phyloP scores from a whole-genome alignment of 2,113 vertebrate genomes.

The Stigmatopora nigra region DNA sequence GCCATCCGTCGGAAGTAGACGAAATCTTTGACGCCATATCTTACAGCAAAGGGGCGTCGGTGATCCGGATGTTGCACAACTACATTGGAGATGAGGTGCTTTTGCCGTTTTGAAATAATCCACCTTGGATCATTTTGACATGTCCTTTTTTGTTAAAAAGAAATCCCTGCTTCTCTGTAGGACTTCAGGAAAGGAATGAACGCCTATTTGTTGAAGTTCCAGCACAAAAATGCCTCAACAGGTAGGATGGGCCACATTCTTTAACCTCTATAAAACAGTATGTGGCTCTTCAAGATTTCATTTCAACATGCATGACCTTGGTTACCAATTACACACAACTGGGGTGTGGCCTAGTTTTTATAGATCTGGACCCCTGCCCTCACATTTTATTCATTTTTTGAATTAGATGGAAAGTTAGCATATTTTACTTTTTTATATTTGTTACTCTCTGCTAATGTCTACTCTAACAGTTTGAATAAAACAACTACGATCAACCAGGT shows the following conservation, averaged over 20 bases:
- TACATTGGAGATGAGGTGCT: conserved; percentile 93
- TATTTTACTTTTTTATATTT: too few relatives aligned
- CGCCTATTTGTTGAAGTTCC: conserved; percentile 89
- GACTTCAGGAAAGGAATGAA: conserved; percentile 99
- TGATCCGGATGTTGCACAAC: conserved; percentile 96
- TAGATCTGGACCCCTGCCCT: too few relatives aligned
- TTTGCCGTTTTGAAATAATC: not conserved
- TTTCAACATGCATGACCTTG: too few relatives aligned
- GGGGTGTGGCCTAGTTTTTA: too few relatives aligned
- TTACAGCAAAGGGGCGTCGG: conserved; percentile 98
- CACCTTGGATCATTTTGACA: not conserved
- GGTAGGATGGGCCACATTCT: conserved; percentile 59
- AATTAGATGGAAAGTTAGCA: too few relatives aligned
- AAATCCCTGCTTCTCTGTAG: conserved; percentile 58
- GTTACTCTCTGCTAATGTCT: too few relatives aligned
- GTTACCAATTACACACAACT: too few relatives aligned
- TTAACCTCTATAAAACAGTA: too few relatives aligned
- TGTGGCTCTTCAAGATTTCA: too few relatives aligned
- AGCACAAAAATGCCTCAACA: conserved; percentile 95
- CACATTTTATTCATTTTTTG: too few relatives aligned
- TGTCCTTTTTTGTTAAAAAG: not conserved
- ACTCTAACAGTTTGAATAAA: too few relatives aligned
- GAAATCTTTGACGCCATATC: conserved; percentile 99
- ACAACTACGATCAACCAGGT: too few relatives aligned
- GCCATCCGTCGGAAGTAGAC: conserved; percentile 95